Percentiles rank a stretch among this genome's conserved stretches.
Evolutionary conservation across 2,888 invertebrate genomes (phyloP).

Genomic region (Cenopis cana): DNA sequence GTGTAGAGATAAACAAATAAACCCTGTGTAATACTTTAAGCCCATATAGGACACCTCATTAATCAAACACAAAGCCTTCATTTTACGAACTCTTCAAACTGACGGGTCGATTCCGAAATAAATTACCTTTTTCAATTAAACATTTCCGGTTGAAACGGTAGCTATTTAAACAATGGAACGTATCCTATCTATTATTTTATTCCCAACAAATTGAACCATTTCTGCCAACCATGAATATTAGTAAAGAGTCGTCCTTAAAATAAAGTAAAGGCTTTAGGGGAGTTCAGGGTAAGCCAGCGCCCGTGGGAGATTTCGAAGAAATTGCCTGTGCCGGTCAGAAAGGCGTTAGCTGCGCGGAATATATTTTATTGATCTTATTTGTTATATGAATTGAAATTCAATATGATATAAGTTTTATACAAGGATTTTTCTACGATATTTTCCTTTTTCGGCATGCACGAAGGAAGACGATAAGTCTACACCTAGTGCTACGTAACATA

Average conservation of each 20-base stretch:
- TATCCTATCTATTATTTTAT: slow-evolving; percentile 11
- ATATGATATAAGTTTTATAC: slow-evolving; percentile 4
- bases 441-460: background rate
- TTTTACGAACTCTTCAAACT: slow-evolving; percentile 34
- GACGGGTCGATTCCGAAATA: slow-evolving; percentile 22
- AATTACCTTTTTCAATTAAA: slow-evolving; percentile 37
- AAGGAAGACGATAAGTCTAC: background rate
- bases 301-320: slow-evolving; percentile 11
- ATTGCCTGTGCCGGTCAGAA: slow-evolving; percentile 30
- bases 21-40: slow-evolving; percentile 22
- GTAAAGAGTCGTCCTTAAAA: slow-evolving; percentile 32
- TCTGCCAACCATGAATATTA: slow-evolving; percentile 18
- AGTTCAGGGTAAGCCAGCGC: slow-evolving; percentile 31
- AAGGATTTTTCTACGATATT: background rate
- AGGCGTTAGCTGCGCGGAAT: slow-evolving; percentile 21
- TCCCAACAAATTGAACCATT: slow-evolving; percentile 26
- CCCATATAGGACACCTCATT: slow-evolving; percentile 21
- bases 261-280: slow-evolving; percentile 33
- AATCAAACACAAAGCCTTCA: slow-evolving; percentile 20
- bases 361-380: slow-evolving; percentile 34
- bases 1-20: background rate
- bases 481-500: slow-evolving; percentile 4
- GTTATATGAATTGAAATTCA: slow-evolving; percentile 25
- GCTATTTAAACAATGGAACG: slow-evolving; percentile 20
- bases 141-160: slow-evolving; percentile 24